Evolutionary conservation across 2,797 vertebrate genomes (phyloP).

Genomic region (Pagetopsis macropterus): DNA sequence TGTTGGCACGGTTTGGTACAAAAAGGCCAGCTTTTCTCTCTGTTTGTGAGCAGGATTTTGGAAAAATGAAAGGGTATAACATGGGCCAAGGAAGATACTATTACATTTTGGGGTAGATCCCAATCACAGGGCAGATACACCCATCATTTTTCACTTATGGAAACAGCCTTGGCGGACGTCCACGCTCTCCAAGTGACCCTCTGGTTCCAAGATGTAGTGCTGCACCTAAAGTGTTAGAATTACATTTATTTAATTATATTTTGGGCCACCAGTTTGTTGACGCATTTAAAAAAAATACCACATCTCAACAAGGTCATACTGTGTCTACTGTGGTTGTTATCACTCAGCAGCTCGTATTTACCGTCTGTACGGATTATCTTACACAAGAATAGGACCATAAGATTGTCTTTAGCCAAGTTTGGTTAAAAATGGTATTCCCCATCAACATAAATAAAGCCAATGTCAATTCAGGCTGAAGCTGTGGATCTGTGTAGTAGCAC

Average conservation of each 20-base stretch:
- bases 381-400: neutral
- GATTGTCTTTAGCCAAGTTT: neutral
- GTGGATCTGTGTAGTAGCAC: constrained; percentile 13
- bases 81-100: too few relatives aligned
- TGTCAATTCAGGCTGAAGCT: neutral
- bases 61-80: too few relatives aligned
- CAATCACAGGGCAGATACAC: too few relatives aligned
- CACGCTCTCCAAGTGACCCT: too few relatives aligned
- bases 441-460: neutral
- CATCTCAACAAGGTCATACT: neutral
- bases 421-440: neutral
- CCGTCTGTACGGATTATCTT: neutral
- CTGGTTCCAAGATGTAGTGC: neutral
- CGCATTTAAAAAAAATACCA: neutral
- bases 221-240: neutral
- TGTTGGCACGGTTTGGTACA: neutral
- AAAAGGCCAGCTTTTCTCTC: neutral
- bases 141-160: too few relatives aligned
- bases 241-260: neutral
- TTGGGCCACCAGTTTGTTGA: neutral
- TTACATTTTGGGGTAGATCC: too few relatives aligned
- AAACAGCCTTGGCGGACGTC: too few relatives aligned
- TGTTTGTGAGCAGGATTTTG: too few relatives aligned
- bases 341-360: neutral
- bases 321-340: neutral